phyloP scores from a whole-genome alignment of 1,140 invertebrate genomes.

The Drosophila athabasca region DNA sequence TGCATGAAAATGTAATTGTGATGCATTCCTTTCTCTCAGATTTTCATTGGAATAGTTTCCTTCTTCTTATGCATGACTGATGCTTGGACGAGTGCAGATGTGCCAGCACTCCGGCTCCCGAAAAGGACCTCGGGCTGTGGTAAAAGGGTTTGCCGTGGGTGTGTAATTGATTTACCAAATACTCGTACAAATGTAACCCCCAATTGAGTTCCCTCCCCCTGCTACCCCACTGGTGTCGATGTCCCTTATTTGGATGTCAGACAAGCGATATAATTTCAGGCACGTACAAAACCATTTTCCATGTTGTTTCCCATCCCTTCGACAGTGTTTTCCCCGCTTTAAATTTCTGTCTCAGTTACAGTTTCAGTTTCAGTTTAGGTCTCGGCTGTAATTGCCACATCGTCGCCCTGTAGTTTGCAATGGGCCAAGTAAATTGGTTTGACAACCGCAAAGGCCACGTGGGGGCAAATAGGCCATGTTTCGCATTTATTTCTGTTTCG shows the following conservation, averaged over 20 bases:
- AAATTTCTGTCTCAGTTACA: conserved; percentile 34
- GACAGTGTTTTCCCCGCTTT: conserved; percentile 13
- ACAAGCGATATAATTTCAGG: conserved; percentile 56
- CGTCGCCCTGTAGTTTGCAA: conserved; percentile 19
- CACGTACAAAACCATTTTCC: conserved; percentile 48
- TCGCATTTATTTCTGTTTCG: background rate
- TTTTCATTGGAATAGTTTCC: too few relatives aligned
- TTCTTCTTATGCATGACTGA: background rate
- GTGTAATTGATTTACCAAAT: conserved; percentile 49
- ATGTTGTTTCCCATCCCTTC: background rate
- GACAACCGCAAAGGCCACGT: conserved; percentile 41
- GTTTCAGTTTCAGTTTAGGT: conserved; percentile 22
- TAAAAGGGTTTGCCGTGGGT: background rate
- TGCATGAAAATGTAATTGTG: conserved; percentile 25
- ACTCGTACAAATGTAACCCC: conserved; percentile 19
- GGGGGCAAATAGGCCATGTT: conserved; percentile 23
- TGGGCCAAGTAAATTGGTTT: conserved; percentile 61
- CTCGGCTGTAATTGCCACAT: conserved; percentile 49
- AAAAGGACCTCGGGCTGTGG: conserved; percentile 10
- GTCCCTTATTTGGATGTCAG: conserved; percentile 31
- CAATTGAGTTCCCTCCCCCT: background rate
- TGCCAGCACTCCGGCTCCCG: conserved; percentile 18
- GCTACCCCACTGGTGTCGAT: conserved; percentile 13
- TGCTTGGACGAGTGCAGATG: conserved; percentile 40
- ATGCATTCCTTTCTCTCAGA: too few relatives aligned